phyloP scores from a whole-genome alignment of 2,113 vertebrate genomes.

The human (Homo sapiens) region GRCh38 chr9:131275501-131276000 shows the following conservation, averaged over 20 bases:
- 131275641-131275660: neutral
- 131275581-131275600: neutral
- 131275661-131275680: neutral
- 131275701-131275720: neutral
- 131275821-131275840: neutral
- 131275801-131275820: neutral
- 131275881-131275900: conserved; percentile 99
- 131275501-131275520: neutral
- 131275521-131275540: neutral
- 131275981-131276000: conserved; percentile 97
- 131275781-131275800: neutral
- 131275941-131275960: conserved; percentile 95
- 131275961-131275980: conserved; percentile 95
- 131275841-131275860: conserved; percentile 92
- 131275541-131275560: neutral
- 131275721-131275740: neutral
- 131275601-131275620: neutral
- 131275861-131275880: conserved; percentile 96
- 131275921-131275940: conserved; percentile 95
- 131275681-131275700: neutral
- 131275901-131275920: conserved; percentile 98
- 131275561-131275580: conserved; percentile 36
- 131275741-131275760: neutral
- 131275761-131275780: neutral
- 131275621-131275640: neutral